Evolutionary conservation across 2,888 invertebrate species (phyloP), one percentile per base, ranked within the genome.

Genomic region (Anaspis maculata): DNA sequence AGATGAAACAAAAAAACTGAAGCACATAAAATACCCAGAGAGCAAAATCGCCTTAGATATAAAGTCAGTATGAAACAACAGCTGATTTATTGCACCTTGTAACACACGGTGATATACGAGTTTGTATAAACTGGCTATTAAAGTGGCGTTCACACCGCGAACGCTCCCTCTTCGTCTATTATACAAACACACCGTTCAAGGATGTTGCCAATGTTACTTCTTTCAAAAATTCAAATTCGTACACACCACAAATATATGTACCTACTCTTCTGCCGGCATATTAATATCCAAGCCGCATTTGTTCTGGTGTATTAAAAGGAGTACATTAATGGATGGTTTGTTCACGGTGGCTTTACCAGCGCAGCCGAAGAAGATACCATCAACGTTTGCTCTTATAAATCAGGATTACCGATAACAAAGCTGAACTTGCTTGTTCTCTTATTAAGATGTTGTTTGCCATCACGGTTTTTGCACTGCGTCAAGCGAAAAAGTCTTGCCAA

Each of bases 61-160:
- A 32, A 32, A 32, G 28, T 28, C 32, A 25, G 24, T 37, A 32
- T 32, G 32, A 32, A 32, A 37, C 32, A 32, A 37, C 33, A 26
- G 13, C 39, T 46, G 48, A 48, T 48, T 48, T 48, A 46, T 44
- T 31, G 31, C 37, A 38, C 15, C 39, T 38, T 44, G 45, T 42
- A 39, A 37, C 34, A 30, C 39, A 38, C 4, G 42, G 46, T 48
- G 45, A 48, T 46, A 48, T 46, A 46, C 42, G 45, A 39, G 43
- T 42, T 44, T 46, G 45, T 45, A 46, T 45, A 39, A 32, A 43
- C 41, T 32, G 44, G 46, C 45, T 43, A 45, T 46, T 46, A 34
- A 34, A 30, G 34, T 19, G 19, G 19, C 19, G 19, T 19, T 19
- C 19, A 19, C 9, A 19, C 19, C 9, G 19, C 19, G 9, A 5